phyloP scores from a whole-genome alignment of 2,113 vertebrate species.

The Chionodraco myersi region DNA sequence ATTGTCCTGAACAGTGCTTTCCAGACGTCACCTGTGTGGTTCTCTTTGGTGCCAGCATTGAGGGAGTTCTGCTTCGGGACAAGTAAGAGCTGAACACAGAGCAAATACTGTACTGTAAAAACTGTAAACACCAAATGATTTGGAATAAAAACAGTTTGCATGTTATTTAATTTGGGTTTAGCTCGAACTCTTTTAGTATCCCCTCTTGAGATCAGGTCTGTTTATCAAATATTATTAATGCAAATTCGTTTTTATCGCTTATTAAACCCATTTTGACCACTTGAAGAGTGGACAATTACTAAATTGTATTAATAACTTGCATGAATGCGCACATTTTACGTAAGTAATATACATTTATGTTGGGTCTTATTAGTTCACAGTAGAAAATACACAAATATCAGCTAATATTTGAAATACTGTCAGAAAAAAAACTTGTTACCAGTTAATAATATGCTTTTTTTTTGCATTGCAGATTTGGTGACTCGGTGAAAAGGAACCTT shows the following conservation, averaged over 20 bases:
- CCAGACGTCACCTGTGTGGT: conserved; percentile 91
- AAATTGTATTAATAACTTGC: no score
- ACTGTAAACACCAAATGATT: not conserved
- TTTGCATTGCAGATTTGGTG: conserved; percentile 88
- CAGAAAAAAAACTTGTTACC: not conserved
- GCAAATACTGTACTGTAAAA: not conserved
- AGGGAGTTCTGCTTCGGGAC: conserved; percentile 94
- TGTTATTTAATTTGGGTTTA: not conserved
- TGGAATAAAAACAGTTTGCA: not conserved
- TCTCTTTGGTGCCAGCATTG: conserved; percentile 94
- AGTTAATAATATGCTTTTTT: not conserved
- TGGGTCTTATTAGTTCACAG: not conserved
- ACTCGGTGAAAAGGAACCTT: conserved; percentile 93
- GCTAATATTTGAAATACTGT: not conserved
- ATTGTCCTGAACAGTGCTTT: conserved; percentile 62
- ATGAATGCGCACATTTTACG: not conserved
- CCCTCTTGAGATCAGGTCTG: not conserved
- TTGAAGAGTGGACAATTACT: not conserved
- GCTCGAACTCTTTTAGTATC: not conserved
- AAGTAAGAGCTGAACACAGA: conserved; percentile 85
- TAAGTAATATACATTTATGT: not conserved
- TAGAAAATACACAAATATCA: not conserved
- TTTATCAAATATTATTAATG: not conserved
- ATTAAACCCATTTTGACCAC: not conserved
- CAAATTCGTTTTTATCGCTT: not conserved